Evolutionary conservation across 2,888 invertebrate genomes (phyloP).

Genomic region (Mayetiola destructor): DNA sequence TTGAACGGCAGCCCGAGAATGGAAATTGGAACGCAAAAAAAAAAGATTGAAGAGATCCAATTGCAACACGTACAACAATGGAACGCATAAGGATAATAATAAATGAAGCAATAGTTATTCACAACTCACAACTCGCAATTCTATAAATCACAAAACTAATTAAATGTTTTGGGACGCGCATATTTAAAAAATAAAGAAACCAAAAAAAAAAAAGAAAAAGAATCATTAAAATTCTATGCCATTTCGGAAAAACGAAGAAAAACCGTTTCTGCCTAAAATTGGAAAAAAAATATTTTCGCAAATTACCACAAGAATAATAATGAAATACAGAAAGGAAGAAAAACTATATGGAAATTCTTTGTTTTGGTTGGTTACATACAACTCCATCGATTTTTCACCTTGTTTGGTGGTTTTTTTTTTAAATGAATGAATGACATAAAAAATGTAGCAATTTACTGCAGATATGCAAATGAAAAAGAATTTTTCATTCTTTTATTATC

Average conservation of each 20-base stretch:
- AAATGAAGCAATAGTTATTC: slow-evolving; percentile 10
- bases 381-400: not conserved
- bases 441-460: not conserved
- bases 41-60: not conserved
- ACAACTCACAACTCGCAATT: not conserved
- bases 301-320: no score
- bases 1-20: no score
- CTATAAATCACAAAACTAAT: slow-evolving; percentile 8
- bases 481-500: slow-evolving; percentile 1
- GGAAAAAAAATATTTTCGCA: no score
- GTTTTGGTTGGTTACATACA: no score
- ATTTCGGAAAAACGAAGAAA: no score
- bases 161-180: slow-evolving; percentile 1
- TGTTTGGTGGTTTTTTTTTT: no score
- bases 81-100: not conserved
- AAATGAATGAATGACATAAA: not conserved
- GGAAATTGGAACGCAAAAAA: not conserved
- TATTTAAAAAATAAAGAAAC: not conserved
- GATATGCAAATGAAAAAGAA: not conserved
- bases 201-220: no score
- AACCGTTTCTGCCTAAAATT: no score
- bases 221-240: no score
- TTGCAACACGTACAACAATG: not conserved
- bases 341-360: no score
- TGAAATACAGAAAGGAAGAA: no score